Percentiles rank a stretch among this genome's conserved stretches.
Evolutionary conservation across 2,888 invertebrate genomes (phyloP).

Genomic region (Himalopsyche kuldschensis): DNA sequence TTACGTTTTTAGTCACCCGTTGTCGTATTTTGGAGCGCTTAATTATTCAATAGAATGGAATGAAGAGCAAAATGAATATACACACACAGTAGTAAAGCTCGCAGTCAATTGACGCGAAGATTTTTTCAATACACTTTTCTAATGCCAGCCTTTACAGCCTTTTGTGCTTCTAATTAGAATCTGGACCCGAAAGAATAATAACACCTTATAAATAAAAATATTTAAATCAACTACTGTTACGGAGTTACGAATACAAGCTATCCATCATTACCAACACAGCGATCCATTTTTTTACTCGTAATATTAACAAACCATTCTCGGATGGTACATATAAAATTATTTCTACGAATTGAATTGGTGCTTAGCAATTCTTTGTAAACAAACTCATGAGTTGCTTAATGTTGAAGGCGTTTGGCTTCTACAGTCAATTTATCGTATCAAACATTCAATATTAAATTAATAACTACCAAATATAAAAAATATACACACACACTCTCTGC

Average conservation of each 20-base stretch:
- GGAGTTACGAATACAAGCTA: background rate
- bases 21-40: background rate
- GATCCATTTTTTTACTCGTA: background rate
- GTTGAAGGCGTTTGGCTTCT: background rate
- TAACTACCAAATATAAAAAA: background rate
- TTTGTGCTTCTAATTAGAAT: constrained; percentile 24
- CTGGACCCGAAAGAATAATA: background rate
- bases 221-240: background rate
- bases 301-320: background rate
- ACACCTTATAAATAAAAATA: background rate
- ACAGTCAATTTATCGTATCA: background rate
- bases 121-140: background rate
- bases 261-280: background rate
- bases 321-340: background rate
- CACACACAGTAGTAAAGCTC: constrained; percentile 14
- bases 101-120: constrained; percentile 12
- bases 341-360: background rate
- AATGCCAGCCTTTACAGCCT: background rate
- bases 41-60: constrained; percentile 15
- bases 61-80: constrained; percentile 7
- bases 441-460: background rate
- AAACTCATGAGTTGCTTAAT: background rate
- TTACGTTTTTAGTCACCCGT: background rate
- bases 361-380: background rate
- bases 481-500: too few relatives aligned